Evolutionary conservation across 2,113 vertebrate species (phyloP), one percentile per base, ranked within the genome.

Genomic region (Beaufortia kweichowensis): DNA sequence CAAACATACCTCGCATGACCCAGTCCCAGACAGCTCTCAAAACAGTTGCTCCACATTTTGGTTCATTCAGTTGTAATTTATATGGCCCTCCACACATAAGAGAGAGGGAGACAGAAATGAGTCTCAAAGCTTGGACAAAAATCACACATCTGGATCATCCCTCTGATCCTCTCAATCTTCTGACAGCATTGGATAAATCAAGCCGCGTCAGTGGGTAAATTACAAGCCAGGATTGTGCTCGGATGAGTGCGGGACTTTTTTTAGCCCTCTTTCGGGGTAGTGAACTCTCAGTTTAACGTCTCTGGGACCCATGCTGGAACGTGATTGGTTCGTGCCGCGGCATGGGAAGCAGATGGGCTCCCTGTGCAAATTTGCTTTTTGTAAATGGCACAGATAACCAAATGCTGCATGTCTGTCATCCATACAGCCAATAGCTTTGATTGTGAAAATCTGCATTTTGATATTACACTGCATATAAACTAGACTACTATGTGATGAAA

Each of bases 81-180:
- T 28, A 29, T 15, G 11, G 43, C 23, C 41, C 43, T 24, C 41
- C 4, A 70, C 15, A n/a, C 65, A 61, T 62, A n/a, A 62, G n/a
- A 69, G 28, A 62, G 75, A 73, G 70, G 17, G 29, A 73, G 28
- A 65, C 28, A 61, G 17, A 43, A 56, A 69, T 46, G 57, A 31
- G 41, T 60, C 63, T 24, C 9, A 46, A 53, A 65, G 53, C 50
- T 78, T 41, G 9, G 19, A 53, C 46, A 39, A 48, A 68, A 77
- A 81, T 77, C 60, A 77, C 61, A 77, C 57, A 74, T 56, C 68
- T 77, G 78, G 53, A 65, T 68, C 61, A 79, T 60, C 61, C 28
- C 23, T 41, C 35, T 81, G 62, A 70, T 78, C 69, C 78, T 77
- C 69, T 80, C 79, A 78, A 78, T 78, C 70, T 65, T 31, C 50